Evolutionary conservation across 2,888 invertebrate genomes (phyloP), one percentile per base, ranked within the genome.

Genomic region (Oligia fasciuncula): DNA sequence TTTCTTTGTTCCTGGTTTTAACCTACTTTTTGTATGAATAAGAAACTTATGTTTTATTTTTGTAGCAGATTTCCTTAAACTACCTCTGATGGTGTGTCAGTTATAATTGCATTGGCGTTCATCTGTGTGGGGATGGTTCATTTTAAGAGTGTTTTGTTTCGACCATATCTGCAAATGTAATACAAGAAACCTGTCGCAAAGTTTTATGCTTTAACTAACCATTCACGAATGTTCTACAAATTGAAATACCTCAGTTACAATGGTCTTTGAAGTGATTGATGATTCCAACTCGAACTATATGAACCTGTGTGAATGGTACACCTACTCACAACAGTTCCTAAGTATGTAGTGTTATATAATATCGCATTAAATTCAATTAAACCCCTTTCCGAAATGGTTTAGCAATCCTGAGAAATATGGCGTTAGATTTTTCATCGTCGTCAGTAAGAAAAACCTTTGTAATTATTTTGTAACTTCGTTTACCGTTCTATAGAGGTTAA

Each of bases 401-500:
- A 81, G 86, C 82, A 88, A 88, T 88, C 75, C 81, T 63, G 57
- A 79, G 74, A 81, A 73, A 67, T 82, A 77, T 77, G 71, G 66
- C 73, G 73, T 87, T 86, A 76, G 89, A 90, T 91, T 92, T 92
- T 92, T 91, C 91, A 92, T 90, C 88, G 87, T 79, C 85, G 85
- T 87, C 87, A 85, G 89, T 87, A 87, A 87, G 88, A 88, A 90
- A 90, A 90, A 89, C 91, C 29, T 29, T 92, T 91, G 88, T 87
- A 87, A 86, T 89, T 88, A 90, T 92, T 93, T 91, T 92, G 91
- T 91, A 92, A 91, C 91, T 88, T 89, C 83, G 89, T 87, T 91
- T 88, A 91, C 91, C 89, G 75, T 68, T 91, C 91, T 91, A 91
- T 91, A 92, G 93, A 93, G 93, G 93, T 94, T 93, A 92, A 92